These are phyloP conservation scores for Drosophila neocordata DNA, from an alignment of 1,140 invertebrate species.

Conservation along the genomic window DNA sequence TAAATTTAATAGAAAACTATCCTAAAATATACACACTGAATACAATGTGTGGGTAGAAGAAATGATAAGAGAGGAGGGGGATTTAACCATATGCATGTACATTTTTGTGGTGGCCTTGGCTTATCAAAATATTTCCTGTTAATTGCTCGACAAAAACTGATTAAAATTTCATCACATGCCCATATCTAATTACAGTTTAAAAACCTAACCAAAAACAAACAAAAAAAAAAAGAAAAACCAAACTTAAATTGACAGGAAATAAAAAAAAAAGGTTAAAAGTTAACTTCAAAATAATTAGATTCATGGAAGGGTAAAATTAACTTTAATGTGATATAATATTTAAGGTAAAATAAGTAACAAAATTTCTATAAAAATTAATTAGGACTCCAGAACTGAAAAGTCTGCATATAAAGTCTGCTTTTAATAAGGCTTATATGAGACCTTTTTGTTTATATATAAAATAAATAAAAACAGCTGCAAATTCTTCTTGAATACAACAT, in stretches of 20 bases:
- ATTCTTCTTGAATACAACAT: too few relatives aligned
- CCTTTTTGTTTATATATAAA: too few relatives aligned
- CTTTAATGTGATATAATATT: too few relatives aligned
- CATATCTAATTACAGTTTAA: conserved; percentile 6
- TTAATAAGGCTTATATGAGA: too few relatives aligned
- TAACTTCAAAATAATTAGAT: neutral
- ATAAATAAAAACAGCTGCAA: too few relatives aligned
- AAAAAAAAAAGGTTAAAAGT: neutral
- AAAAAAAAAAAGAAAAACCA: neutral
- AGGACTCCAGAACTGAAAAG: too few relatives aligned
- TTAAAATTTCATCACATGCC: conserved; percentile 5
- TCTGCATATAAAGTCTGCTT: too few relatives aligned
- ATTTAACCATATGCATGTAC: neutral
- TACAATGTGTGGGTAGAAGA: too few relatives aligned
- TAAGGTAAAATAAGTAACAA: too few relatives aligned
- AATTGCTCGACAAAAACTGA: conserved; percentile 4
- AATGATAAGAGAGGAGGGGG: neutral
- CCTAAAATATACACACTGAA: neutral
- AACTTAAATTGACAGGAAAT: neutral
- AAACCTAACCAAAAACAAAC: neutral
- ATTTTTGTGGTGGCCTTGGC: conserved; percentile 1
- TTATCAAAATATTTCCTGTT: conserved; percentile 3
- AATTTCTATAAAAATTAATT: too few relatives aligned
- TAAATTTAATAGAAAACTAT: neutral
- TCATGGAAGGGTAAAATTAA: too few relatives aligned